Conservation (phyloP, 2,113 vertebrate species). For the Cyprichromis sp. region DNA sequence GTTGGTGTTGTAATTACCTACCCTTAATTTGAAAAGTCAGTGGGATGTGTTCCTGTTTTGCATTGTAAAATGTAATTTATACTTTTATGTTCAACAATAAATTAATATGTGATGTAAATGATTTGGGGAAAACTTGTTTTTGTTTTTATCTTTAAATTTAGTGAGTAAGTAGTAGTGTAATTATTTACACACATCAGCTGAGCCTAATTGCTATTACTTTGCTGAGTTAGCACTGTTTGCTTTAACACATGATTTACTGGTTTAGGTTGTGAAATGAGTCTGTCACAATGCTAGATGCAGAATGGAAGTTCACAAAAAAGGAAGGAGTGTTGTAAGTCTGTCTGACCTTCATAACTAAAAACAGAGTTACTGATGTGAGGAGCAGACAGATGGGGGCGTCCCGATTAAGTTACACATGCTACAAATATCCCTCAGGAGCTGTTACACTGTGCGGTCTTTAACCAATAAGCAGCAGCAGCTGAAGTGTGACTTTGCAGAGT, state of each 20-base stretch:
- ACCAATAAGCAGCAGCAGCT: neutral
- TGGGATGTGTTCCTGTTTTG: neutral
- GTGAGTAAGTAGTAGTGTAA: neutral
- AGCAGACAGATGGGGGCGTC: neutral
- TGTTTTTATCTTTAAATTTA: neutral
- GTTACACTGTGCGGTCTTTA: neutral
- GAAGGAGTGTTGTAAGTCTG: neutral
- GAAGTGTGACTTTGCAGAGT: neutral
- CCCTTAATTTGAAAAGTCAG: neutral
- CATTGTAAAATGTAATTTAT: neutral
- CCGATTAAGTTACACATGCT: conserved; percentile 36
- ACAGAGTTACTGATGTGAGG: neutral
- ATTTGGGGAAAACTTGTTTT: neutral
- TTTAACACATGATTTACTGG: neutral
- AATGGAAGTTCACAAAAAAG: neutral
- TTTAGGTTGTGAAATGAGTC: neutral
- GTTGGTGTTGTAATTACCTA: neutral
- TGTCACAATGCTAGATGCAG: neutral
- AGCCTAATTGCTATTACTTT: neutral
- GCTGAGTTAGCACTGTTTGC: neutral
- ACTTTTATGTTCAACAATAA: neutral
- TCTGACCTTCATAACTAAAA: neutral
- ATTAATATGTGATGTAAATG: neutral
- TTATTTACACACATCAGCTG: neutral
- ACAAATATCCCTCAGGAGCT: conserved; percentile 21